Base-by-base conservation (phyloP, 2,113 vertebrate species). In the Tyto alba region DNA sequence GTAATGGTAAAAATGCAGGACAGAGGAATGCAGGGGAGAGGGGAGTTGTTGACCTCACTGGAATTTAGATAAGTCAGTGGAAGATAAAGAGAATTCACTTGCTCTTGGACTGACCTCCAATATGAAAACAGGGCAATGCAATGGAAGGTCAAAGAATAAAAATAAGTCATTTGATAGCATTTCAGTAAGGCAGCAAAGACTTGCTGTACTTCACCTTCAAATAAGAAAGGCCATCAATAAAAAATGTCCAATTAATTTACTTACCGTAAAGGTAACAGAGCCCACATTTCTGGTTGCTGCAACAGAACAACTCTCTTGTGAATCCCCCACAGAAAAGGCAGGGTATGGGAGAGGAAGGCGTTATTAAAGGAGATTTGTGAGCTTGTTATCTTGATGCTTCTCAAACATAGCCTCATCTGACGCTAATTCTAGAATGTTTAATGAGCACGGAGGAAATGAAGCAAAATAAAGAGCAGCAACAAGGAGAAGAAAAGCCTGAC, bases 51-150 rank as follows among this genome's bases (percentile, higher is more conserved):
- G 76, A 85, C 92, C 89, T 95, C 4, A 0, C 57, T 95, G 89
- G 55, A 94, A 79, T 84, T 94, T 32, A 13, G 62, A 73, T 92
- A 82, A 94, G n/a, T 67, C 64, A 38, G 43, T 25, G 43, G 50
- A 91, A 79, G 71, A 96, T 69, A 92, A 95, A 74, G 90, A 73
- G 84, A 92, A 80, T 72, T 86, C 43, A 23, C 64, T 92, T 86
- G 43, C 52, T 94, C 60, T 75, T 76, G 23, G 34, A 38, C 57
- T 91, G 81, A 71, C 77, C 74, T 88, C 84, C 34, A 34, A 0
- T 32, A 66, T 38, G 79, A 87, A 92, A 95, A 89, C 77, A 93
- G 53, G 45, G n/a, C n/a, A 48, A 53, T 1, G 6, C 27, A 76
- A 38, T n/a, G 53, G 48, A 80, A 72, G n/a, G 89, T 52, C 89